Evolutionary conservation across 2,113 vertebrate genomes (phyloP).

Genomic region (Xiphophorus couchianus): DNA sequence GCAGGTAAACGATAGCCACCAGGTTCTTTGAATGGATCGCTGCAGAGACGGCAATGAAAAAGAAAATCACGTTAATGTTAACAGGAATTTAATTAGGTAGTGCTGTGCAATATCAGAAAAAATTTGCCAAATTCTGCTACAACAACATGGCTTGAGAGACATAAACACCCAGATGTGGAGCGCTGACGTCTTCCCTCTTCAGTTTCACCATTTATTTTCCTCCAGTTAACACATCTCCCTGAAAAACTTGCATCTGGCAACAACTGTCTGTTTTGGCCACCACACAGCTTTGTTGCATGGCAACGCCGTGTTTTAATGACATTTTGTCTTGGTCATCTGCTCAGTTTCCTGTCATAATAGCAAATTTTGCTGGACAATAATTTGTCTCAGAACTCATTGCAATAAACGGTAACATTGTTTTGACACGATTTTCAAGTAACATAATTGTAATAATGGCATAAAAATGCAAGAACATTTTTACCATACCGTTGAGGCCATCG

Average conservation of each 20-base stretch:
- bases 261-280: background rate
- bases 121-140: background rate
- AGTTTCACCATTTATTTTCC: too few relatives aligned
- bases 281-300: background rate
- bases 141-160: background rate
- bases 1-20: conserved; percentile 89
- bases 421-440: too few relatives aligned
- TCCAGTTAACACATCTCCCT: too few relatives aligned
- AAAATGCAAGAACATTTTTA: too few relatives aligned
- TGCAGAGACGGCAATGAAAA: conserved; percentile 45
- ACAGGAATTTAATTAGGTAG: background rate
- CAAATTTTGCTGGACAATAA: too few relatives aligned
- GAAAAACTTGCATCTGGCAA: background rate
- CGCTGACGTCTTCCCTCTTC: too few relatives aligned
- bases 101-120: background rate
- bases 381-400: too few relatives aligned
- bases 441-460: too few relatives aligned
- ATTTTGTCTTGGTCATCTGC: too few relatives aligned
- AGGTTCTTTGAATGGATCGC: conserved; percentile 95
- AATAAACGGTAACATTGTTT: too few relatives aligned
- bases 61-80: background rate
- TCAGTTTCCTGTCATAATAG: too few relatives aligned
- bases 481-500: too few relatives aligned
- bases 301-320: background rate
- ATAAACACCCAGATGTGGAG: background rate